These are phyloP conservation scores for Apodemia zela DNA, from an alignment of 2,888 invertebrate genomes.

Conservation along the genomic window DNA sequence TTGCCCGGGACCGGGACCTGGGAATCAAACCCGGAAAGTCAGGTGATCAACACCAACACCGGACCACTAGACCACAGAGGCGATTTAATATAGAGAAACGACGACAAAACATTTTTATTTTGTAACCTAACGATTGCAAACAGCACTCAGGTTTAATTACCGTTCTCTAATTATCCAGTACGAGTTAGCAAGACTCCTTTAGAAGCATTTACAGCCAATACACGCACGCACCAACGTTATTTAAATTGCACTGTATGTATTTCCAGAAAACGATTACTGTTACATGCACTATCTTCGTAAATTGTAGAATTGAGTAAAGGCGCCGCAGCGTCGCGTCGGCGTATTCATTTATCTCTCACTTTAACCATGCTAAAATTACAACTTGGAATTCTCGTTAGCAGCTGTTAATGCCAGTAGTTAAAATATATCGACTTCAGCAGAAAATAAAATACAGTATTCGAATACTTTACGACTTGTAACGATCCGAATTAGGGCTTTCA, in stretches of 20 bases:
- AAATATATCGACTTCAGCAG: neutral
- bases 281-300: conserved; percentile 31
- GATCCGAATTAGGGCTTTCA: too few species aligned
- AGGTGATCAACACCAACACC: too few species aligned
- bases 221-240: neutral
- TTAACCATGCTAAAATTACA: conserved; percentile 16
- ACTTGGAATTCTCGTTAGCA: conserved; percentile 12
- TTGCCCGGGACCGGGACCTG: too few species aligned
- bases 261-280: conserved; percentile 29
- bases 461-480: too few species aligned
- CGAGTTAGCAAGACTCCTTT: neutral
- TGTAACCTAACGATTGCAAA: too few species aligned
- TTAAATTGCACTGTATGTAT: conserved; percentile 15
- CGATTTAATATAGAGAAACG: too few species aligned
- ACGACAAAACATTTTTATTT: too few species aligned
- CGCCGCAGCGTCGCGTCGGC: conserved; percentile 34
- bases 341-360: conserved; percentile 22
- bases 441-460: too few species aligned
- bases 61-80: too few species aligned
- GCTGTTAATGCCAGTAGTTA: conserved; percentile 2
- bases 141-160: neutral
- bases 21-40: too few species aligned
- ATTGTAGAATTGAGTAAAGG: conserved; percentile 40
- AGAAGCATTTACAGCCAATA: conserved; percentile 2
- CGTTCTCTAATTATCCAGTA: neutral